phyloP scores from a whole-genome alignment of 2,113 vertebrate species.

The Ellobius talpinus region DNA sequence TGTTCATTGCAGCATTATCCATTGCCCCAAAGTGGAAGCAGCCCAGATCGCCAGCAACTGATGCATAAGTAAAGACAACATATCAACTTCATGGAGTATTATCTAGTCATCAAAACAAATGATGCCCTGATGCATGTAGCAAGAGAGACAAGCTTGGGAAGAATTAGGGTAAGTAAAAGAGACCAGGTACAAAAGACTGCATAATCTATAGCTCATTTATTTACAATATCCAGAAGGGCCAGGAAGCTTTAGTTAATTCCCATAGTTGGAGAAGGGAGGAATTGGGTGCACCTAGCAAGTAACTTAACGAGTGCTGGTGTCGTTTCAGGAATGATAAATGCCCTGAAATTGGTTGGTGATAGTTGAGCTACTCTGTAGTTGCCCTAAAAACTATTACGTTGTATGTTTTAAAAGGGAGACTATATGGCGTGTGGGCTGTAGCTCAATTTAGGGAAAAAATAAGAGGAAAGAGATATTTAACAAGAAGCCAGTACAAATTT shows the following conservation, averaged over 20 bases:
- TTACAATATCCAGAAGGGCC: not conserved
- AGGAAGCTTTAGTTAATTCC: not conserved
- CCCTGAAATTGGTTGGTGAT: not conserved
- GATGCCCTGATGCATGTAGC: not conserved
- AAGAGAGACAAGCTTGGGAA: not conserved
- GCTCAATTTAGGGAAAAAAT: slow-evolving; percentile 11
- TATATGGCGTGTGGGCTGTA: not conserved
- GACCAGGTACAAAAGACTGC: not conserved
- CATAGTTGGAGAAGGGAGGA: too few relatives aligned
- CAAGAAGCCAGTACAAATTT: not conserved
- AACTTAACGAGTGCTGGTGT: not conserved
- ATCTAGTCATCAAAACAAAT: slow-evolving; percentile 1
- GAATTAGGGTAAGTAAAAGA: not conserved
- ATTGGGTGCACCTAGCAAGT: not conserved
- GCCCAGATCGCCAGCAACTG: not conserved
- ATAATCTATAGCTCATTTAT: not conserved
- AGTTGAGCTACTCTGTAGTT: not conserved
- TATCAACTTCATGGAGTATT: not conserved
- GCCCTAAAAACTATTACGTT: not conserved
- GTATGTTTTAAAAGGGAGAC: not conserved
- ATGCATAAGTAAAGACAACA: not conserved
- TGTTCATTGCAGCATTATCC: not conserved
- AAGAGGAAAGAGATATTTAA: not conserved
- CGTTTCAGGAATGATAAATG: not conserved
- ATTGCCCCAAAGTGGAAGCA: not conserved